Evolutionary conservation across 2,797 vertebrate genomes (phyloP).

Genomic region (Sarcophilus harrisii): DNA sequence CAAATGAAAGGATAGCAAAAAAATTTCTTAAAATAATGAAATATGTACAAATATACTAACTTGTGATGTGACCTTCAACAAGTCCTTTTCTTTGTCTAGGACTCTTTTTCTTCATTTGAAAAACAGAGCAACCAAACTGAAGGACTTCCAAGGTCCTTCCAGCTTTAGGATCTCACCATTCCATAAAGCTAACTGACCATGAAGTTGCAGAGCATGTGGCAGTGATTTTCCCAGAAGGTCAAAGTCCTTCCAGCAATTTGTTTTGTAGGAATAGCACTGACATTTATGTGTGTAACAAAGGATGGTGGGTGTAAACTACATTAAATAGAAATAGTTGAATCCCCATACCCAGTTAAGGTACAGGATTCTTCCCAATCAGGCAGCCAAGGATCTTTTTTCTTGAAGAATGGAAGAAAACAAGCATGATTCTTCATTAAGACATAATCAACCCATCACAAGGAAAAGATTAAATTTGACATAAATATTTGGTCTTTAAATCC

Average conservation of each 20-base stretch:
- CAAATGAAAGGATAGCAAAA: neutral
- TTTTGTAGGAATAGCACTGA: neutral
- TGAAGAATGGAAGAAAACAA: neutral
- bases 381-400: too few species aligned
- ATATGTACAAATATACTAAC: neutral
- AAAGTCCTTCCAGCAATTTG: neutral
- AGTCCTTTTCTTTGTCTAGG: neutral
- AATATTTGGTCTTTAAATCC: neutral
- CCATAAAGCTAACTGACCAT: neutral
- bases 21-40: neutral
- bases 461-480: neutral
- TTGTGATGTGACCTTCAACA: neutral
- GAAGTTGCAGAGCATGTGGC: neutral
- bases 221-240: neutral
- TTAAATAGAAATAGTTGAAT: neutral
- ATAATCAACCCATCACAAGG: neutral
- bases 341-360: neutral
- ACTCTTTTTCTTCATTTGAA: constrained; percentile 2
- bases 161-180: neutral
- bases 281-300: neutral
- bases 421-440: neutral
- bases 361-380: neutral
- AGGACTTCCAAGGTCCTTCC: neutral
- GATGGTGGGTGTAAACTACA: neutral
- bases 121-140: neutral